A percentile compares a stretch with the other conserved stretches of the same genome.
phyloP scores from a whole-genome alignment of 92 coral and sea anemone genomes.

The Phenganax marumi region DNA sequence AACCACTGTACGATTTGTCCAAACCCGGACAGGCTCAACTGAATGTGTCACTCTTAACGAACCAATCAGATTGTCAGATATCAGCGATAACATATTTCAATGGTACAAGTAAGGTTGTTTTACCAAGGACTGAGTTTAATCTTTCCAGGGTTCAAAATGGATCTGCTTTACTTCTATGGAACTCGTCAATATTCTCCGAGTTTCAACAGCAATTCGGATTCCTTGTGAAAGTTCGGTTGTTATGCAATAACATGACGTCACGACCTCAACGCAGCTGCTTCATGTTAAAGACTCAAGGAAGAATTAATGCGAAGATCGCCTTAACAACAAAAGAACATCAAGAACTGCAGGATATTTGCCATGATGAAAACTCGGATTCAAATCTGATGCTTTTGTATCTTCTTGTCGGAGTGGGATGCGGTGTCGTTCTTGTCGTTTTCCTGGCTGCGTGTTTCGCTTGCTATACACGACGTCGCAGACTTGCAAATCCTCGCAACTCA shows the following conservation, averaged over 20 bases:
- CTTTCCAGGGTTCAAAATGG: constrained; percentile 18
- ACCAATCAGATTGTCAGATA: background rate
- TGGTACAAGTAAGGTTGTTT: background rate
- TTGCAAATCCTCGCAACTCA: background rate
- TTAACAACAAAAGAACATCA: background rate
- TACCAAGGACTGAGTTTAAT: background rate
- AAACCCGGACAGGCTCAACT: constrained; percentile 28
- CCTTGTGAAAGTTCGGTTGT: background rate
- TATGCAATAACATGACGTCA: constrained; percentile 35
- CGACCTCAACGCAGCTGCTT: constrained; percentile 19
- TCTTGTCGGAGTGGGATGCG: constrained; percentile 19
- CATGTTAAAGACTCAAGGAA: constrained; percentile 6
- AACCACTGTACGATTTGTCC: constrained; percentile 38
- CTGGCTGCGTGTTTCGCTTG: constrained; percentile 10
- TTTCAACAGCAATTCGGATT: background rate
- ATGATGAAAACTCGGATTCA: background rate
- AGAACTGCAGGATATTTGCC: background rate
- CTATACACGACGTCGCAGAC: constrained; percentile 14
- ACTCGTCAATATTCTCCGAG: background rate
- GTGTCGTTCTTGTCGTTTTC: constrained; percentile 7
- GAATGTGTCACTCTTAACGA: background rate
- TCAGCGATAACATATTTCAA: constrained; percentile 9
- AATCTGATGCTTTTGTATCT: constrained; percentile 32
- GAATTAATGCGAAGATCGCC: background rate
- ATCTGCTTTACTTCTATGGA: constrained; percentile 3